Evolutionary conservation across 2,113 vertebrate species (phyloP), one percentile per base, ranked within the genome.

Genomic region (Zapornia atra): DNA sequence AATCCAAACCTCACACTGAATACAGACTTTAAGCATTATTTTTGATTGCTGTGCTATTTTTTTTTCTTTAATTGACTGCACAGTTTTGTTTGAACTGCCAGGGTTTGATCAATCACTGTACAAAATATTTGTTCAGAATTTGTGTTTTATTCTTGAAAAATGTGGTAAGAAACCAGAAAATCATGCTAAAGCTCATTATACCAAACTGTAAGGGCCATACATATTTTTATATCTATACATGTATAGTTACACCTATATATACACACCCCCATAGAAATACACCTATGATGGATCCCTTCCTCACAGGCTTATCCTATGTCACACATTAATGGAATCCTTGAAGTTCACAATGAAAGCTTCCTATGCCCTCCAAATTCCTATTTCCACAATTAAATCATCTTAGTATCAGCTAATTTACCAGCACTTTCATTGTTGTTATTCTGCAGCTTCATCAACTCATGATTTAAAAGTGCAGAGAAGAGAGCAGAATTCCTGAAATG

Each of bases 361-460:
- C 69, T 17, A 66, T 0, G 4, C 14, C 31, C 28, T 66, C 20
- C 24, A 84, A 76, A 59, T 48, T 95, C 78, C 20, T 64, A 5
- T 82, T 82, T 95, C 91, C 29, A 17, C 17, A 87, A 82, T 31
- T 60, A 93, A 87, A 69, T 28, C 36, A 89, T 40, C 63, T 87
- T 92, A 69, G 64, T 21, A 20, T 59, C 72, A 93, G 76, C 61
- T 73, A 92, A 72, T 90, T 83, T 61, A 31, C 54, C 89, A 94
- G 68, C 56, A 95, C 56, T 81, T 80, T 72, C 54, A 53, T 4
- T 82, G 87, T 53, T 95, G 76, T 79, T 84, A 60, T 50, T 84
- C 63, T 59, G 87, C n/a, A 93, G 80, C 38, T 95, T 92, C 82
- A 90, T 36, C 84, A 91, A 92, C 86, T 95, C 56, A 94, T 77